These are phyloP conservation scores for Lithophane semibrunnea DNA, from an alignment of 2,888 invertebrate species.

Conservation along the genomic window DNA sequence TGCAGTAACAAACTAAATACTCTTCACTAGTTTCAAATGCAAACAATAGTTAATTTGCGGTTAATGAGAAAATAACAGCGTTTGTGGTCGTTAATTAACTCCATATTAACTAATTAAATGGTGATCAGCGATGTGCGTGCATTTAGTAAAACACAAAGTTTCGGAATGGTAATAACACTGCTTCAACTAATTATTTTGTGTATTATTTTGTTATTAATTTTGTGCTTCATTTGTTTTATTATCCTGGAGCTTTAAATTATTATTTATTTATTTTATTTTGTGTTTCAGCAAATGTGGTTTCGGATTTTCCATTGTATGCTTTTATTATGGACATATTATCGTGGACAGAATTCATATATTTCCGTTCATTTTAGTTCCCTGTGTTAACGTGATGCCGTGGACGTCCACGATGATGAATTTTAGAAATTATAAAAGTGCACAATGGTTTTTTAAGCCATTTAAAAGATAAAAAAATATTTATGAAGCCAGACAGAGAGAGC, in stretches of 20 bases:
- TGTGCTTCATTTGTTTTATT: slow-evolving; percentile 4
- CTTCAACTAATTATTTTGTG: slow-evolving; percentile 27
- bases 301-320: not conserved
- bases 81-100: slow-evolving; percentile 32
- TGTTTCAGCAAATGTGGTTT: not conserved
- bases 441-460: too few species aligned
- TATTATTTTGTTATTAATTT: slow-evolving; percentile 3
- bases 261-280: not conserved
- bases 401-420: too few species aligned
- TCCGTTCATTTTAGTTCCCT: too few species aligned
- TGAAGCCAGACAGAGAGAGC: too few species aligned
- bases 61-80: slow-evolving; percentile 44
- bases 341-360: too few species aligned
- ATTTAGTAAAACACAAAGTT: slow-evolving; percentile 40
- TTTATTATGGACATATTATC: too few species aligned
- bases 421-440: too few species aligned
- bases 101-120: slow-evolving; percentile 33
- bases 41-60: slow-evolving; percentile 27
- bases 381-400: too few species aligned
- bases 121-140: slow-evolving; percentile 20
- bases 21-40: slow-evolving; percentile 8
- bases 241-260: not conserved
- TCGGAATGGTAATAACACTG: slow-evolving; percentile 22
- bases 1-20: slow-evolving; percentile 15
- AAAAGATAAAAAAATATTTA: too few species aligned